Base-by-base conservation (phyloP, 2,888 invertebrate species). In the Drosophila koepferae region DNA sequence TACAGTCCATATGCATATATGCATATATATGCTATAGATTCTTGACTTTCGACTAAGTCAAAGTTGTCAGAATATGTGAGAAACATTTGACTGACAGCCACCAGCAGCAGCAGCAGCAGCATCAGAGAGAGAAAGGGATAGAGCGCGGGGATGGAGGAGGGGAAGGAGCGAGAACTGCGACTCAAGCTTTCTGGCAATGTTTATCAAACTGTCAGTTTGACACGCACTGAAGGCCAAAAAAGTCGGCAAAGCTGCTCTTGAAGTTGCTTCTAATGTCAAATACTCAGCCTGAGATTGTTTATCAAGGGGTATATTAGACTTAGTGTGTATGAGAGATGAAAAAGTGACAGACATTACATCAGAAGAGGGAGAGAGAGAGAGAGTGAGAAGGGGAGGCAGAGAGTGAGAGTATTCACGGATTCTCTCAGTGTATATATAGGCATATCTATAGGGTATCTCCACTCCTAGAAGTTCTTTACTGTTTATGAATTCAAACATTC, bases 21-120 rank as follows among this genome's bases (percentile, higher is more conserved):
- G 55, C 68, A 40, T 44, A 34, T 38, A 23, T 48, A 69, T 65
- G 68, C 46, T 68, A 81, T 82, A 76, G 88, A 87, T 87, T 79
- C 70, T 77, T 63, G 83, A 81, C 76, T 78, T 89, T 89, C 70
- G 87, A 81, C 87, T 61, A 70, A 86, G 79, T 86, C 79, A 72
- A 89, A 84, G 67, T 70, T 76, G 87, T 81, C 78, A 75, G 74
- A 77, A 71, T 56, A 62, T 62, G 54, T 69, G 81, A 55, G 53
- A 73, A 62, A 68, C 72, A 68, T 61, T 70, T 84, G 84, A 83
- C 84, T 75, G 86, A 77, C 86, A 67, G 86, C 41, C 63, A 40
- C 53, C 12, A 48, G 28, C 28, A 28, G 48, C 48, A 28, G 14
- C 48, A 28, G 23, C 23, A 23, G 16, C 43, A 44, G 43, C 43